A percentile compares a stretch with the other conserved stretches of the same genome.
phyloP scores from a whole-genome alignment of 2,113 vertebrate species.

The Sceloporus tristichus region DNA sequence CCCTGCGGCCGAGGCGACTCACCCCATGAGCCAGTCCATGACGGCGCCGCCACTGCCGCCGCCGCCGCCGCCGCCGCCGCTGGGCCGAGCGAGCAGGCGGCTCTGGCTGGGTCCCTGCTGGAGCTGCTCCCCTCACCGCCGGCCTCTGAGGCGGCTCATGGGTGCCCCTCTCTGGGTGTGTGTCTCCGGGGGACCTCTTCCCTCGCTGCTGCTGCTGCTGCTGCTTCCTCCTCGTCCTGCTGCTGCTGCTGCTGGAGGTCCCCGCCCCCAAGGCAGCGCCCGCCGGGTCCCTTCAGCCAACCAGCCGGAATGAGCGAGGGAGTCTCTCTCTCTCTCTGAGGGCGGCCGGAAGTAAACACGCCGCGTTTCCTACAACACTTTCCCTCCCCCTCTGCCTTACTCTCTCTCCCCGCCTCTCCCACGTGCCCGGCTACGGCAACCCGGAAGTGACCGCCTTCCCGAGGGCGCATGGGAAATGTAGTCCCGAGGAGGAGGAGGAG shows the following conservation, averaged over 20 bases:
- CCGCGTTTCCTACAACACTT: conserved; percentile 31
- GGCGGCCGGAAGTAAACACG: conserved; percentile 90
- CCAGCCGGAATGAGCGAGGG: conserved; percentile 25
- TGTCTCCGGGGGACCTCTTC: not conserved
- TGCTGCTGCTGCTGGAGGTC: conserved; percentile 39
- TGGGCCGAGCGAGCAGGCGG: conserved; percentile 48
- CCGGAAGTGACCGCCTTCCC: conserved; percentile 50
- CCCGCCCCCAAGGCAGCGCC: conserved; percentile 65
- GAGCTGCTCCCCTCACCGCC: conserved; percentile 44
- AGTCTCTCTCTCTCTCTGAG: conserved; percentile 39
- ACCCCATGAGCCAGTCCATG: conserved; percentile 94
- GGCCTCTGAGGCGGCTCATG: conserved; percentile 27
- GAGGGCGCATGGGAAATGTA: conserved; percentile 65
- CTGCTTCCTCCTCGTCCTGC: not conserved
- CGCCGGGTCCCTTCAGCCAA: conserved; percentile 64
- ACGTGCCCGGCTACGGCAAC: conserved; percentile 47
- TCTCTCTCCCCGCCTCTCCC: conserved; percentile 2
- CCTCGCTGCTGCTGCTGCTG: not conserved
- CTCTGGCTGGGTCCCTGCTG: conserved; percentile 49
- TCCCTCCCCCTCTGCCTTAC: conserved; percentile 8
- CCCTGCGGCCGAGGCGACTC: conserved; percentile 68
- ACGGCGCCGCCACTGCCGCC: conserved; percentile 33
- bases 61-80: conserved; percentile 26
- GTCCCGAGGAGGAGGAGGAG: not conserved
- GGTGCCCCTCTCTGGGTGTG: not conserved